phyloP scores from a whole-genome alignment of 2,888 invertebrate genomes.

The Belgica antarctica region DNA sequence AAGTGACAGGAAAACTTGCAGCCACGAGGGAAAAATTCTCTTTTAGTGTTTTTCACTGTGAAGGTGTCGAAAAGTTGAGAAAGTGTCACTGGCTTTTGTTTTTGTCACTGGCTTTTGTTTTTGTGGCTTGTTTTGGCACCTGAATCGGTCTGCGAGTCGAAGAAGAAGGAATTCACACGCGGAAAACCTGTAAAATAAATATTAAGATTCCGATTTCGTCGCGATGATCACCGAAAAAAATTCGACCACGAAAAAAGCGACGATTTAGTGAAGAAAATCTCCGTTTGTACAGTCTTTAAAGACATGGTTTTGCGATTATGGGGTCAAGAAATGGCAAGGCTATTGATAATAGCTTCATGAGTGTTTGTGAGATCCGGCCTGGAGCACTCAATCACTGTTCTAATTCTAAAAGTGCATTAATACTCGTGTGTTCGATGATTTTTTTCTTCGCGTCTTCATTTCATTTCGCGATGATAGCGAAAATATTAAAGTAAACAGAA shows the following conservation, averaged over 20 bases:
- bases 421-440: not conserved
- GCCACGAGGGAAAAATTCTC: not conserved
- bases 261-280: slow-evolving; percentile 24
- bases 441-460: not conserved
- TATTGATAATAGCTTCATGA: slow-evolving; percentile 25
- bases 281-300: slow-evolving; percentile 25
- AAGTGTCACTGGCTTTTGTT: slow-evolving; percentile 7
- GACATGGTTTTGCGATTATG: slow-evolving; percentile 39
- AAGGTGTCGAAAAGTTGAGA: slow-evolving; percentile 4
- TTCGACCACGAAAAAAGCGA: slow-evolving; percentile 10
- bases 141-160: not conserved
- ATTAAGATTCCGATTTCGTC: not conserved
- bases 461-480: slow-evolving; percentile 13
- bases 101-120: not conserved
- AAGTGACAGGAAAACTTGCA: not conserved
- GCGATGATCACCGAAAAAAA: not conserved
- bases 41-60: not conserved
- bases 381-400: not conserved
- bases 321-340: slow-evolving; percentile 43
- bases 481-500: slow-evolving; percentile 17
- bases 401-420: slow-evolving; percentile 25
- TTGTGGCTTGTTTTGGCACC: too few species aligned
- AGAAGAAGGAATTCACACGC: not conserved
- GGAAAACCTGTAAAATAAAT: not conserved
- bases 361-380: slow-evolving; percentile 22